Evolutionary conservation across 2,113 vertebrate species (phyloP), one percentile per base, ranked within the genome.

Genomic region (Protobothrops flavoviridis): DNA sequence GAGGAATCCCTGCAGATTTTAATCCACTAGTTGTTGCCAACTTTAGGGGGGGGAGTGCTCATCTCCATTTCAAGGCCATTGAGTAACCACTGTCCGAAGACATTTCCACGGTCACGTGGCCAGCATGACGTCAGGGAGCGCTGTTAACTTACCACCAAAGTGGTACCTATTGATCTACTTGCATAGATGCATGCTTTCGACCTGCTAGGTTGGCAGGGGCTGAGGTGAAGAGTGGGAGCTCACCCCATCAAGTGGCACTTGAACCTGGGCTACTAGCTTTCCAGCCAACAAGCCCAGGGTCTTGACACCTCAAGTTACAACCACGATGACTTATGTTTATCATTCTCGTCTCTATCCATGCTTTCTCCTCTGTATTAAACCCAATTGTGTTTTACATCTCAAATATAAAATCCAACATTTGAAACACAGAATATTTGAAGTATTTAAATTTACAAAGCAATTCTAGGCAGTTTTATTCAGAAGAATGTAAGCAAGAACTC

Each of bases 201-300:
- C 26, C 10, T 1, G 59, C 9, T 61, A 61, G 26, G 5, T n/a
- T 11, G 61, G 26, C 26, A 64, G 11, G 61, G 29, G 61, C 61
- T 64, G 61, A 64, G 61, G 61, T 2, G 26, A 64, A 11, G 11
- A 64, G 48, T 1, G 11, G 26, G 61, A 12, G 26, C 26, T 64
- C 4, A n/a, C 11, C 61, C 4, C 26, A n/a, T n/a, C 4, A 29
- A 0, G 1, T 29, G 26, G 3, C 11, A 11, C 0, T n/a, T 1
- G 26, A n/a, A 64, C 61, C 61, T 4, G 61, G 61, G 26, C 26
- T 64, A 29, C 61, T 1, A 4, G 26, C 0, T 64, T 64, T 64
- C 61, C 26, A 64, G 11, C 26, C 24, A 12, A 64, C 26, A 57
- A 57, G 56, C 5, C 56, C 21, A 23, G 56, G 21, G 24, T 59